phyloP scores from a whole-genome alignment of 2,797 vertebrate species.

The Craterocephalus amniculus region DNA sequence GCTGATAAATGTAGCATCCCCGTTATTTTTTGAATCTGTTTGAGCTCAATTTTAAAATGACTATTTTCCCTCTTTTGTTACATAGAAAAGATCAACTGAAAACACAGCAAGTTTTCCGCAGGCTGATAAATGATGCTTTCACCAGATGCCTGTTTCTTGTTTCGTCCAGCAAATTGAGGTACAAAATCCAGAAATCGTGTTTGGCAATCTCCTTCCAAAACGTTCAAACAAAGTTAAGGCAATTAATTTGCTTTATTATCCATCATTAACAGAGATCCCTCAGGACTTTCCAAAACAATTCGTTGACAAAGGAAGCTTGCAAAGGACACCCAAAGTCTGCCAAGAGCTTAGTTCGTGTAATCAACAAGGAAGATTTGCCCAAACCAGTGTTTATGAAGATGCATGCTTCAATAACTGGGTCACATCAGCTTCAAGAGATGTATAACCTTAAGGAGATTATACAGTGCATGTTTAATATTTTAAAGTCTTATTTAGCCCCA shows the following conservation, averaged over 20 bases:
- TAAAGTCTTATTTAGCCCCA: slow-evolving; percentile 61
- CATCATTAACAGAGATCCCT: slow-evolving; percentile 52
- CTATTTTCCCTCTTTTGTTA: slow-evolving; percentile 46
- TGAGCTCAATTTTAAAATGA: slow-evolving; percentile 38
- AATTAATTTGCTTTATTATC: slow-evolving; percentile 63
- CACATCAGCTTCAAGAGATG: slow-evolving; percentile 55
- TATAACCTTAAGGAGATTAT: slow-evolving; percentile 46
- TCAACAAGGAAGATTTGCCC: slow-evolving; percentile 43
- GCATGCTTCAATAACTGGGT: slow-evolving; percentile 47
- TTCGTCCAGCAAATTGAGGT: slow-evolving; percentile 53
- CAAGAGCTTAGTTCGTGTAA: slow-evolving; percentile 50
- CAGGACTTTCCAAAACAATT: slow-evolving; percentile 61
- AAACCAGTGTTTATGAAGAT: slow-evolving; percentile 50
- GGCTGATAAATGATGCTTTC: slow-evolving; percentile 47
- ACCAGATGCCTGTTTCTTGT: slow-evolving; percentile 64
- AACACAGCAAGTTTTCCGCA: slow-evolving; percentile 45
- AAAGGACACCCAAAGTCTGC: slow-evolving; percentile 61
- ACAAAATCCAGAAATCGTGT: slow-evolving; percentile 56
- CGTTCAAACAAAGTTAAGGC: slow-evolving; percentile 59
- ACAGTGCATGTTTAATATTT: slow-evolving; percentile 67
- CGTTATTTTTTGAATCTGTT: slow-evolving; percentile 38
- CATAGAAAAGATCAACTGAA: slow-evolving; percentile 60
- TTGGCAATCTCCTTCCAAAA: slow-evolving; percentile 57
- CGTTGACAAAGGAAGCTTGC: slow-evolving; percentile 42
- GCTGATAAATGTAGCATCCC: slow-evolving; percentile 20